Base-by-base conservation (phyloP, 2,113 vertebrate genomes). In the Ammodytes marinus region DNA sequence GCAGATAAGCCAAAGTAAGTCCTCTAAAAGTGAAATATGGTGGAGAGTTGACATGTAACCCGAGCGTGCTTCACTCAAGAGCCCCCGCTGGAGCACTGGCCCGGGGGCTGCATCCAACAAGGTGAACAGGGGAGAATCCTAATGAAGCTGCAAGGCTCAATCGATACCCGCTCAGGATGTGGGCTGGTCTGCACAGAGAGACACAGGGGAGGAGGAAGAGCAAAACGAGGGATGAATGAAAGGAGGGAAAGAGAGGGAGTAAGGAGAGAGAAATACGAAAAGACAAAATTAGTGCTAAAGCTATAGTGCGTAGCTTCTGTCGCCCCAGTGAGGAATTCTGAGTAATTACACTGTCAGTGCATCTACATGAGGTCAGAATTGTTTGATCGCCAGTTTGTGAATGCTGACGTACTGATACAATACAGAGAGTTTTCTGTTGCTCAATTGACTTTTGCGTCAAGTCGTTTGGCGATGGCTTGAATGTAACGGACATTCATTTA, bases 81-180 rank as follows among this genome's bases (percentile, higher is more conserved):
- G 82, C 66, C 55, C 27, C 58, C 1, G 46, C 79, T 74, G 79
- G 79, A 87, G 77, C 65, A 57, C 67, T 64, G 83, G 86, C 83
- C 66, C 53, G 4, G 79, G 27, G 86, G 80, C 84, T 68, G 64
- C 80, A 80, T 86, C 83, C 87, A 83, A 73, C 84, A 54, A 81
- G 85, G 87, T 84, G 89, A 90, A 77, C 4, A 27, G 27, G 63
- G 70, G 76, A 89, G 90, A 91, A 91, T 93, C 89, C 86, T 91
- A 88, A 92, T 92, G 89, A 93, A 92, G 89, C 83, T 89, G 90
- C 1, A 90, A 43, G 87, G 80, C 85, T 91, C 86, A 93, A 88
- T 93, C 87, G 82, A 91, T 94, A 88, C 57, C 54, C 40, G 79
- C 77, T 80, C 42, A 11, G 61, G 55, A 59, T 8, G 10, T 59